phyloP scores from a whole-genome alignment of 2,113 vertebrate species.

The Cygnus buccinator region DNA sequence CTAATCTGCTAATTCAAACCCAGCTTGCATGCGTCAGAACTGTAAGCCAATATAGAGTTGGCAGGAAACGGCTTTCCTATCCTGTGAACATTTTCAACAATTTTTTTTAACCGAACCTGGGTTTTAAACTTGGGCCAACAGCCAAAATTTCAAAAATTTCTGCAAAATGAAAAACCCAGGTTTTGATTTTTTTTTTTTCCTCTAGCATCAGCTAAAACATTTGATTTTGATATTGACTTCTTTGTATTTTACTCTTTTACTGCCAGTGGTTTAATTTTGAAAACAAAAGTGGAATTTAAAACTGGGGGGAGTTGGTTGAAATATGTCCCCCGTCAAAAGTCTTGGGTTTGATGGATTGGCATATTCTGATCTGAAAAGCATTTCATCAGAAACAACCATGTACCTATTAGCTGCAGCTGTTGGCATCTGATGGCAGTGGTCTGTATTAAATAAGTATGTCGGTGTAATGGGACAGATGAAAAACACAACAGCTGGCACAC shows the following conservation, averaged over 20 bases:
- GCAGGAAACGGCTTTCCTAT: slow-evolving; percentile 68
- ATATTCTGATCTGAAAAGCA: slow-evolving; percentile 45
- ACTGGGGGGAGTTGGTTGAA: slow-evolving; percentile 10
- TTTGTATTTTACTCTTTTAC: slow-evolving; percentile 42
- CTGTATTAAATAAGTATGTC: background rate
- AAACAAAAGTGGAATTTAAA: slow-evolving; percentile 56
- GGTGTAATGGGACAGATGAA: background rate
- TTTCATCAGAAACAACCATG: background rate
- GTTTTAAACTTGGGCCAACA: slow-evolving; percentile 58
- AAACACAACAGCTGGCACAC: slow-evolving; percentile 6
- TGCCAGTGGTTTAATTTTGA: slow-evolving; percentile 50
- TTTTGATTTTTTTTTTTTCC: slow-evolving; percentile 35
- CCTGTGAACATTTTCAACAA: slow-evolving; percentile 68
- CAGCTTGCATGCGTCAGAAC: slow-evolving; percentile 59
- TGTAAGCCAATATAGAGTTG: slow-evolving; percentile 72
- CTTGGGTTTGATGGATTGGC: background rate
- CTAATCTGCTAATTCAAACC: slow-evolving; percentile 68
- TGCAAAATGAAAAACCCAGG: slow-evolving; percentile 43
- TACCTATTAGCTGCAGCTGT: slow-evolving; percentile 36
- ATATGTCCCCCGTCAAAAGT: background rate
- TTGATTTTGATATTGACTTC: slow-evolving; percentile 44
- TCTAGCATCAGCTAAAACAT: slow-evolving; percentile 46
- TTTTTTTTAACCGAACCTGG: slow-evolving; percentile 48
- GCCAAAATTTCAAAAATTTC: slow-evolving; percentile 59
- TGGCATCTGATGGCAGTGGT: background rate